Evolutionary conservation across 2,113 vertebrate genomes (phyloP).

Genomic region (Gnathonemus longibarbis): DNA sequence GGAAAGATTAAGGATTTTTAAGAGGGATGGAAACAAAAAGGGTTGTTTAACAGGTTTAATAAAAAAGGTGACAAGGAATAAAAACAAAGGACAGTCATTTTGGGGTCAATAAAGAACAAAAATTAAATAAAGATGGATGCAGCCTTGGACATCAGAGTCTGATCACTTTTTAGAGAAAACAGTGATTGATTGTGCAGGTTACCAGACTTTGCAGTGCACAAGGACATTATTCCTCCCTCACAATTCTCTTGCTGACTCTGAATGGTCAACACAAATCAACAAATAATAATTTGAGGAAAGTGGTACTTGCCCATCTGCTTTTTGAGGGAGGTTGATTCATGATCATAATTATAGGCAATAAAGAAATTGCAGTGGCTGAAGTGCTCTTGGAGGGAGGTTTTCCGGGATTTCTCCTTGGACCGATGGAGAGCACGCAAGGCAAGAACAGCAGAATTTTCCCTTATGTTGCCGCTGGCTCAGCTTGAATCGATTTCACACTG

Average conservation of each 20-base stretch:
- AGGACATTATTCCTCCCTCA: neutral
- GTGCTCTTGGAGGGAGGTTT: neutral
- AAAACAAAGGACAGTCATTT: neutral
- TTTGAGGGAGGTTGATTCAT: neutral
- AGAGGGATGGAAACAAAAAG: neutral
- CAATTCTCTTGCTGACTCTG: neutral
- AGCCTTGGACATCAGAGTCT: neutral
- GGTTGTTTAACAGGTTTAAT: neutral
- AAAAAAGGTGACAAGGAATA: neutral
- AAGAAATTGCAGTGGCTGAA: neutral
- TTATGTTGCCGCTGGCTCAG: slow-evolving; percentile 29
- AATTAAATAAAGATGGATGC: neutral
- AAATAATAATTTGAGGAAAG: neutral
- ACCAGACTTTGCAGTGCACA: neutral
- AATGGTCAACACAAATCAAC: neutral
- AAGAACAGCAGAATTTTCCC: slow-evolving; percentile 29
- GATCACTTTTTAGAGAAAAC: neutral
- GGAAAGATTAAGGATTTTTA: neutral
- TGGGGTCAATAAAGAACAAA: neutral
- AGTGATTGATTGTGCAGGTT: neutral
- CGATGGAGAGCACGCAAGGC: neutral
- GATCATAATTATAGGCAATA: neutral
- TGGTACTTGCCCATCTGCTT: neutral
- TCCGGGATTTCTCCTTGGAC: neutral
- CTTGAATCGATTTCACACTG: slow-evolving; percentile 28